Conservation (phyloP, 2,113 vertebrate species). For the Epinephelus fuscoguttatus region DNA sequence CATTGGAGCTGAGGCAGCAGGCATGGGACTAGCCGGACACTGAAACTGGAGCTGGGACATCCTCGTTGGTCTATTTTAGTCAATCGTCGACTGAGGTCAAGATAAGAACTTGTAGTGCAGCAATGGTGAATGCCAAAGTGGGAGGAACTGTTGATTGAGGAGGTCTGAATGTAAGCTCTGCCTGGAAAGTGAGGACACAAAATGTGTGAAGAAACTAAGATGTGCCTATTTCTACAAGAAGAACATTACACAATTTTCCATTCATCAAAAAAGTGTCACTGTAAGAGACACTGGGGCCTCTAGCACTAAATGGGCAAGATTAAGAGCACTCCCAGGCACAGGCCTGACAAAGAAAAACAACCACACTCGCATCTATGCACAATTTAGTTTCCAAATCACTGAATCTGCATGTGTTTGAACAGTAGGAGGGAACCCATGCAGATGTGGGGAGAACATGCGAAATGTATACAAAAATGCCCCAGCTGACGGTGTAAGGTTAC, state of each 20-base stretch:
- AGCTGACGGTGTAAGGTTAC: not conserved
- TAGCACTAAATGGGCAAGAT: too few relatives aligned
- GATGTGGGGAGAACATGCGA: not conserved
- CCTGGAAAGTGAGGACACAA: slow-evolving; percentile 56
- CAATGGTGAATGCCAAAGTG: slow-evolving; percentile 41
- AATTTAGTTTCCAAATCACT: not conserved
- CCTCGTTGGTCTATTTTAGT: slow-evolving; percentile 80
- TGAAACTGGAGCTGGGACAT: slow-evolving; percentile 98
- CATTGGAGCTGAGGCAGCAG: slow-evolving; percentile 83
- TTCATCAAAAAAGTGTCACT: not conserved
- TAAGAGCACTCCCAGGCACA: too few relatives aligned
- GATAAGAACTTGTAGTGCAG: slow-evolving; percentile 54
- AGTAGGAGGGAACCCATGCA: not conserved
- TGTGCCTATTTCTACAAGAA: not conserved
- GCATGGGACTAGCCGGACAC: slow-evolving; percentile 87
- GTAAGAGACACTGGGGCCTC: not conserved
- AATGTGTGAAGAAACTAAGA: not conserved
- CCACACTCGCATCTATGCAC: not conserved
- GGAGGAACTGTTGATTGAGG: slow-evolving; percentile 47
- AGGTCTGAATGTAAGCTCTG: slow-evolving; percentile 66
- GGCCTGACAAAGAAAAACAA: not conserved
- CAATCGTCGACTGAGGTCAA: slow-evolving; percentile 46
- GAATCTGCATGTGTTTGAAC: not conserved
- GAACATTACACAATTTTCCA: not conserved
- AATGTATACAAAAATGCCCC: not conserved